Evolutionary conservation across 2,113 vertebrate species (phyloP).

Genomic region (Synodontis membranacea): DNA sequence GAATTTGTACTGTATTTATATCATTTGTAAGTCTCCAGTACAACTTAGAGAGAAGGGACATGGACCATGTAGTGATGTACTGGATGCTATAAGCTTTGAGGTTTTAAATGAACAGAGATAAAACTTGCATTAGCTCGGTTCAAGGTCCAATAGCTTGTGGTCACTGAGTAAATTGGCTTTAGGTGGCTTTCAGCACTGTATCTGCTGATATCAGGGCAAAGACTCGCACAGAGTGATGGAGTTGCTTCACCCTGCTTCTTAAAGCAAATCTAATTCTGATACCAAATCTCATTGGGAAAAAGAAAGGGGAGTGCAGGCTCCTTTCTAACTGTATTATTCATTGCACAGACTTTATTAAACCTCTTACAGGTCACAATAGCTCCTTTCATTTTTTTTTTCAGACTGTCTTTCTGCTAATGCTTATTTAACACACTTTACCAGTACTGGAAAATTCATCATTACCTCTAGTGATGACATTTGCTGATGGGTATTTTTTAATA

Average conservation of each 20-base stretch:
- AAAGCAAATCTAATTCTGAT: constrained; percentile 12
- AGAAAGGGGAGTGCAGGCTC: constrained; percentile 38
- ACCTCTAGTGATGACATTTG: constrained; percentile 7
- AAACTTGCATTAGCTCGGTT: constrained; percentile 3
- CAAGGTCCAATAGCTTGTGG: neutral
- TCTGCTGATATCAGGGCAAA: neutral
- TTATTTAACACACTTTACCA: constrained; percentile 9
- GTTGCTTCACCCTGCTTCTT: constrained; percentile 8
- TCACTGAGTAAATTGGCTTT: neutral
- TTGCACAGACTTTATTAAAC: constrained; percentile 23
- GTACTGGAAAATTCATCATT: constrained; percentile 23
- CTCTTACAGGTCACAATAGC: constrained; percentile 27
- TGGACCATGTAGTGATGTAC: too few species aligned
- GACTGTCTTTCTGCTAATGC: constrained; percentile 1
- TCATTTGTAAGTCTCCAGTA: neutral
- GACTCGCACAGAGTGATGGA: neutral
- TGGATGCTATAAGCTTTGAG: neutral
- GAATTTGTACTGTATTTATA: neutral
- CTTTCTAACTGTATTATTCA: constrained; percentile 60
- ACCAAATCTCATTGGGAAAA: constrained; percentile 15
- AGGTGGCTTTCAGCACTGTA: neutral
- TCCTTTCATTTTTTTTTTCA: constrained; percentile 33
- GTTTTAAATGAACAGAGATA: neutral
- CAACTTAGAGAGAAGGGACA: neutral
- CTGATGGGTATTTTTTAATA: constrained; percentile 7